phyloP scores from a whole-genome alignment of 2,113 vertebrate species.

The Mandrillus leucophaeus region DNA sequence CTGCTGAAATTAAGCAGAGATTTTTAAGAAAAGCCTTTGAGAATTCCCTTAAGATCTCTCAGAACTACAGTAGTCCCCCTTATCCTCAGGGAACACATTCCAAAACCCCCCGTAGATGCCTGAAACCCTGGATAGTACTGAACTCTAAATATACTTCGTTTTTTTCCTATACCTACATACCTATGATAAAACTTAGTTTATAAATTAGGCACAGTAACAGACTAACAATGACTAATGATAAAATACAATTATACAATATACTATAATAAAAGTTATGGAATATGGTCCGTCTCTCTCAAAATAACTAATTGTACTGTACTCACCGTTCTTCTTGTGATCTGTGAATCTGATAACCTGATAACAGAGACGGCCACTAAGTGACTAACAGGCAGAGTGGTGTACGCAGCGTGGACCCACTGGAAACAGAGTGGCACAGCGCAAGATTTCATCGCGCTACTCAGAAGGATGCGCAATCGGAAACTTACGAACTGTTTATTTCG shows the following conservation, averaged over 20 bases:
- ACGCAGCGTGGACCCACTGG: background rate
- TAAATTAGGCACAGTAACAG: background rate
- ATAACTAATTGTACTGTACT: background rate
- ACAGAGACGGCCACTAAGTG: background rate
- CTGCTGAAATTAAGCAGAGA: conserved; percentile 8
- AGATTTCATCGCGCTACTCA: background rate
- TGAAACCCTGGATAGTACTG: background rate
- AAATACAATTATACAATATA: background rate
- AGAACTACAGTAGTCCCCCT: background rate
- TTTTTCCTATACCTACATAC: background rate
- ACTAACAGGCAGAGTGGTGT: background rate
- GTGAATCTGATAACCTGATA: background rate
- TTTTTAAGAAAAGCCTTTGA: background rate
- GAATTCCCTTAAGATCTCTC: background rate
- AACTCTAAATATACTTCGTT: background rate
- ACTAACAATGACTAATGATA: background rate
- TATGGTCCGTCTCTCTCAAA: background rate
- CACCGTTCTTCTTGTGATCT: background rate
- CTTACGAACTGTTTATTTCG: background rate
- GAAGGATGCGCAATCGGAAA: background rate
- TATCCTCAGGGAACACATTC: background rate
- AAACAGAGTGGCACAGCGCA: background rate
- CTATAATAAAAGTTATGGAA: background rate
- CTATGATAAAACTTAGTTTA: background rate
- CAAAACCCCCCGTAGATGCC: background rate